These are phyloP conservation scores for Drosophila histrio DNA, from an alignment of 2,888 invertebrate genomes.

Conservation along the genomic window DNA sequence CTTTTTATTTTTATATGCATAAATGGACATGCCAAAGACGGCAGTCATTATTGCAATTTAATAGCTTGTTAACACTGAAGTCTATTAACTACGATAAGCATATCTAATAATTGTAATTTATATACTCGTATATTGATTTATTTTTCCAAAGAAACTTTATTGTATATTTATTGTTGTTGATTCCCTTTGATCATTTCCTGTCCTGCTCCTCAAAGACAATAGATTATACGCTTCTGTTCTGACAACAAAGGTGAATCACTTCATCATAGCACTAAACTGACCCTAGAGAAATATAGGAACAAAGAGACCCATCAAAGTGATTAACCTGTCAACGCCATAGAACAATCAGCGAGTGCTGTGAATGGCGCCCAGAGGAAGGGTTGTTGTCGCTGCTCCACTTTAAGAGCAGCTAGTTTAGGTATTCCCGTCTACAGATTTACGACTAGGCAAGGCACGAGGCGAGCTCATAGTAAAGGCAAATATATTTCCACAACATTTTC, in stretches of 20 bases:
- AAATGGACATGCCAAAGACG: slow-evolving; percentile 4
- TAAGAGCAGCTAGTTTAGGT: slow-evolving; percentile 21
- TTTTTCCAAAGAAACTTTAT: too few species aligned
- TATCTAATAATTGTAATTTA: neutral
- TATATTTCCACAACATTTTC: slow-evolving; percentile 11
- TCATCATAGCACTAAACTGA: slow-evolving; percentile 50
- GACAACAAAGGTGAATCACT: slow-evolving; percentile 54
- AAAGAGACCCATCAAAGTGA: slow-evolving; percentile 41
- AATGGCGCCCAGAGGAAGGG: slow-evolving; percentile 47
- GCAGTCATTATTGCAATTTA: slow-evolving; percentile 32
- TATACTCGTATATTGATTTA: too few species aligned
- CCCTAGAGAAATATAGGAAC: slow-evolving; percentile 42
- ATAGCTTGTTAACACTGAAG: slow-evolving; percentile 36
- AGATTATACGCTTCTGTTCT: neutral
- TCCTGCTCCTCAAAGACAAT: neutral
- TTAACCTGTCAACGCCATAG: slow-evolving; percentile 78
- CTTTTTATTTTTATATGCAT: neutral
- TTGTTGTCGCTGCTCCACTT: slow-evolving; percentile 40
- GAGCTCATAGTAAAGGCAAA: slow-evolving; percentile 9
- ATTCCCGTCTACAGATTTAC: slow-evolving; percentile 73
- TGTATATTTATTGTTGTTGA: too few species aligned
- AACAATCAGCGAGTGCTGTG: slow-evolving; percentile 63
- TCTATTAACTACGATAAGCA: neutral
- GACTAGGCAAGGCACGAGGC: slow-evolving; percentile 34
- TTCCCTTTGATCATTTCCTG: neutral